Conservation (phyloP, 2,888 invertebrate species). For the Erynnis tages region DNA sequence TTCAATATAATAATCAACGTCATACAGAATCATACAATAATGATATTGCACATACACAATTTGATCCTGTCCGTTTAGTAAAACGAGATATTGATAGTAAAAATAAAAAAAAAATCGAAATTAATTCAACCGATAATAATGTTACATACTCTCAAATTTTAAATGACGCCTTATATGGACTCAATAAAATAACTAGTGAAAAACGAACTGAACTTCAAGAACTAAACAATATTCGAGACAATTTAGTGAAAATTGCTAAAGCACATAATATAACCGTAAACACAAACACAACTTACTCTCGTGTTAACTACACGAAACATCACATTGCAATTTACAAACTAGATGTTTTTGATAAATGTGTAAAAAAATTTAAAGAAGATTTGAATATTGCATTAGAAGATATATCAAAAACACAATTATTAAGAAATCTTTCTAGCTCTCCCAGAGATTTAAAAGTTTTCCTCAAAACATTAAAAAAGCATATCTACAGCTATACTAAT, state of each 20-base stretch:
- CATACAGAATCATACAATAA: background rate
- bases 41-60: slow-evolving; percentile 26
- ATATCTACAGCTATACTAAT: slow-evolving; percentile 35
- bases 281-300: background rate
- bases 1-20: background rate
- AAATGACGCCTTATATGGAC: slow-evolving; percentile 34
- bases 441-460: slow-evolving; percentile 48
- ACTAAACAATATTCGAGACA: slow-evolving; percentile 46
- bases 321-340: slow-evolving; percentile 18
- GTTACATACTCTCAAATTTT: slow-evolving; percentile 4
- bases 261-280: slow-evolving; percentile 1
- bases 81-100: slow-evolving; percentile 45
- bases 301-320: background rate
- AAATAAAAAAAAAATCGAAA: background rate
- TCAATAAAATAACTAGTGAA: slow-evolving; percentile 48
- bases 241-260: slow-evolving; percentile 34
- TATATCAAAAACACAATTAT: slow-evolving; percentile 45
- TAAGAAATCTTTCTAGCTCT: slow-evolving; percentile 35
- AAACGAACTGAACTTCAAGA: slow-evolving; percentile 53
- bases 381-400: slow-evolving; percentile 55
- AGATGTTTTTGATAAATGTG: slow-evolving; percentile 37
- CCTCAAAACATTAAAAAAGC: slow-evolving; percentile 48
- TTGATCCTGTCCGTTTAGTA: slow-evolving; percentile 42
- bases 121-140: background rate
- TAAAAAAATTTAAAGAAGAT: slow-evolving; percentile 54